Evolutionary conservation across 2,888 invertebrate species (phyloP).

Genomic region (Drosophila anomalata): DNA sequence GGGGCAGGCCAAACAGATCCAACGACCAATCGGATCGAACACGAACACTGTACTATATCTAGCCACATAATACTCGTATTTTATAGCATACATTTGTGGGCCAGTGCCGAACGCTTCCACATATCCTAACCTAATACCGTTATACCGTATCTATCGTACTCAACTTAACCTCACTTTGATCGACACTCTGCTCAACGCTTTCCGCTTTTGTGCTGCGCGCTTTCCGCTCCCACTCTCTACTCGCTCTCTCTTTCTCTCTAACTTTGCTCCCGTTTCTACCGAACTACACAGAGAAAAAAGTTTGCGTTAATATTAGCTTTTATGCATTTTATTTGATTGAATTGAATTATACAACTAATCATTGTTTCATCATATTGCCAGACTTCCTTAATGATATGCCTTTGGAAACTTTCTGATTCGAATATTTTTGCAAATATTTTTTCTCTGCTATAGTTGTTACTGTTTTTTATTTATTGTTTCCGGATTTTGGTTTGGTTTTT

Average conservation of each 20-base stretch:
- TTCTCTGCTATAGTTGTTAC: slow-evolving; percentile 44
- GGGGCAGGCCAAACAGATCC: slow-evolving; percentile 35
- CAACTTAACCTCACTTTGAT: slow-evolving; percentile 55
- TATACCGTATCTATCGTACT: slow-evolving; percentile 44
- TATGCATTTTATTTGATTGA: background rate
- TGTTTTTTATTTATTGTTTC: slow-evolving; percentile 22
- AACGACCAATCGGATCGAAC: slow-evolving; percentile 58
- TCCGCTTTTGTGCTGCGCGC: slow-evolving; percentile 69
- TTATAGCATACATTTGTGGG: slow-evolving; percentile 73
- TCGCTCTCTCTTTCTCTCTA: slow-evolving; percentile 13
- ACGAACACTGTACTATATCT: slow-evolving; percentile 69
- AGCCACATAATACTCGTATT: slow-evolving; percentile 50
- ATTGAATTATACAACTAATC: background rate
- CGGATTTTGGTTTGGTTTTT: slow-evolving; percentile 34
- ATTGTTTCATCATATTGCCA: background rate
- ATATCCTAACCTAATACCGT: slow-evolving; percentile 33
- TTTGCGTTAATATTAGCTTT: background rate
- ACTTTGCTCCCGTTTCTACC: slow-evolving; percentile 4
- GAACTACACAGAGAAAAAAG: slow-evolving; percentile 20
- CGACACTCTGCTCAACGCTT: slow-evolving; percentile 73
- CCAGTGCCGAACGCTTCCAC: slow-evolving; percentile 53
- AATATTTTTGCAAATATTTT: slow-evolving; percentile 1
- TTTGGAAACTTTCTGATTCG: background rate
- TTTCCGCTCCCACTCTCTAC: slow-evolving; percentile 46
- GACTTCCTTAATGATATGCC: background rate